Evolutionary conservation across 2,888 invertebrate species (phyloP).

Genomic region (Mimumesa dahlbomi): DNA sequence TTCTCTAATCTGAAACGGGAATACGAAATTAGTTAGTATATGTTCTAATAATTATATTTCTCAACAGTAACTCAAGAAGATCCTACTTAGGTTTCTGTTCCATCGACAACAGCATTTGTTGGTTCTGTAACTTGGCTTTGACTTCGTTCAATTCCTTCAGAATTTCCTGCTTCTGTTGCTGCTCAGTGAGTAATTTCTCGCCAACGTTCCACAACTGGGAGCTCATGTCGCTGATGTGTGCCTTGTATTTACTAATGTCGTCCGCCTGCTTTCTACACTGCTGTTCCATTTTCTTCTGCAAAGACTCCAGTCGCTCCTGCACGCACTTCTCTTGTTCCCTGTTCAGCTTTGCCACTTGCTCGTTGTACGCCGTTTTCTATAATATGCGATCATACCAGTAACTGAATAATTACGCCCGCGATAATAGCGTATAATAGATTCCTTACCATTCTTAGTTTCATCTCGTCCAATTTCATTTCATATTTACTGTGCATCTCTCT

Average conservation of each 20-base stretch:
- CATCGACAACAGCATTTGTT: no score
- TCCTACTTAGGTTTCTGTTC: no score
- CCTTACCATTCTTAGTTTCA: slow-evolving; percentile 90
- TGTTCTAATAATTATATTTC: no score
- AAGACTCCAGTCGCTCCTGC: slow-evolving; percentile 80
- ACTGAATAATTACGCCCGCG: not conserved
- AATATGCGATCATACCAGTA: slow-evolving; percentile 47
- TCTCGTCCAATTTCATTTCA: slow-evolving; percentile 88
- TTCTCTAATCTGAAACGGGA: no score
- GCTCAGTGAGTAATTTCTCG: slow-evolving; percentile 83
- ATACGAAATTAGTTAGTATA: no score
- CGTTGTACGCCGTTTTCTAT: slow-evolving; percentile 82
- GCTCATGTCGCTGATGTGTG: slow-evolving; percentile 82
- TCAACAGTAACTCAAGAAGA: no score
- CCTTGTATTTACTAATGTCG: slow-evolving; percentile 81
- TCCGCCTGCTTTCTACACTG: slow-evolving; percentile 75
- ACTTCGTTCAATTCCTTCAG: slow-evolving; percentile 75
- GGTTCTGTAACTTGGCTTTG: slow-evolving; percentile 28
- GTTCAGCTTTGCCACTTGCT: slow-evolving; percentile 83
- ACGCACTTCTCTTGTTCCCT: slow-evolving; percentile 82
- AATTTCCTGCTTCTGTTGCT: slow-evolving; percentile 83
- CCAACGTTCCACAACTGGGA: slow-evolving; percentile 84
- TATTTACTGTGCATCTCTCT: slow-evolving; percentile 85
- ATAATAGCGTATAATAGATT: slow-evolving; percentile 3
- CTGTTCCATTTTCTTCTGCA: slow-evolving; percentile 71